phyloP scores from a whole-genome alignment of 23 tunicate species.

The Ciona savignyi region DNA sequence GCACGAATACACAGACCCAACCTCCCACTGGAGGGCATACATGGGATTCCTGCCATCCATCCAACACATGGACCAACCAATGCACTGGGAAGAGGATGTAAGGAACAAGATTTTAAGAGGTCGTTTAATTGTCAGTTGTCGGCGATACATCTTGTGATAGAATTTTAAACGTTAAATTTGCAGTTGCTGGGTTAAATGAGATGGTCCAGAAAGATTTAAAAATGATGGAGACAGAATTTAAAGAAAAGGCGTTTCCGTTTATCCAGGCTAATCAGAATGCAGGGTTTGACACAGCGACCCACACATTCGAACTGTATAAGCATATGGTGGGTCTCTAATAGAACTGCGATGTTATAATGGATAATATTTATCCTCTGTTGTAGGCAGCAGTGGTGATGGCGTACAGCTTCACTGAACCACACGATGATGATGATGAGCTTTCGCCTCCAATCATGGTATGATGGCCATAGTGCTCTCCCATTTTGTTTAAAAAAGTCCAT shows the following conservation, averaged over 20 bases:
- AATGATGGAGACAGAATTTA: slow-evolving; percentile 42
- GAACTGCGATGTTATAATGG: too few relatives aligned
- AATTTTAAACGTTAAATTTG: not conserved
- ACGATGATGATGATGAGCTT: not conserved
- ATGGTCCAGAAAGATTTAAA: slow-evolving; percentile 28
- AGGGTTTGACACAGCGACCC: slow-evolving; percentile 40
- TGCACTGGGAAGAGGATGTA: slow-evolving; percentile 54
- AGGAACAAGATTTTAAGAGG: slow-evolving; percentile 24
- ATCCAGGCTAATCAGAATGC: slow-evolving; percentile 20
- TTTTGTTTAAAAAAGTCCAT: too few relatives aligned
- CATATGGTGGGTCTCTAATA: slow-evolving; percentile 54
- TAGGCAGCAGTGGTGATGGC: slow-evolving; percentile 89
- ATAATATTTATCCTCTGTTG: not conserved
- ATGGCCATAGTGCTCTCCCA: too few relatives aligned
- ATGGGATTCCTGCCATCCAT: slow-evolving; percentile 45
- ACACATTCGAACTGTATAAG: slow-evolving; percentile 42
- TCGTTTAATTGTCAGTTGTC: not conserved
- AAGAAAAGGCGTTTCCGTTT: slow-evolving; percentile 62
- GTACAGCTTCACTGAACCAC: slow-evolving; percentile 77
- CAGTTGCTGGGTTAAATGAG: slow-evolving; percentile 25
- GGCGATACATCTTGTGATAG: not conserved
- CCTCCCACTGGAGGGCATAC: slow-evolving; percentile 63
- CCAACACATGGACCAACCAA: slow-evolving; percentile 55
- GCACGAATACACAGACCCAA: slow-evolving; percentile 48
- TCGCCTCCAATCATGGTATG: not conserved